Evolutionary conservation across 2,797 vertebrate species (phyloP).

Genomic region (Eleutherodactylus coqui): DNA sequence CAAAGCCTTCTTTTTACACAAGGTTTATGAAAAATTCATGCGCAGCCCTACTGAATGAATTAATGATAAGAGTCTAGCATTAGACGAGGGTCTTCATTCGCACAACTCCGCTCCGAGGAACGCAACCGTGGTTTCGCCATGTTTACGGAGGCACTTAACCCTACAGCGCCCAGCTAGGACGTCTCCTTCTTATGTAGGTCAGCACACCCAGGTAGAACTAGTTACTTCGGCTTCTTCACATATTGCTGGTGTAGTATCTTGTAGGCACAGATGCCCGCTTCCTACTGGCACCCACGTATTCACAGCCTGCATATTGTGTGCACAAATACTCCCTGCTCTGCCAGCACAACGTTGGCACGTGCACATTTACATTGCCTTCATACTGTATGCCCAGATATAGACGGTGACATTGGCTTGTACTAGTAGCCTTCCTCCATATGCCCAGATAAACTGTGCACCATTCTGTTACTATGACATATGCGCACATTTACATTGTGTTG

Average conservation of each 20-base stretch:
- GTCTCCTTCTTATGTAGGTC: background rate
- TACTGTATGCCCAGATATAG: slow-evolving; percentile 56
- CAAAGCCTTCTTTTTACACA: slow-evolving; percentile 4
- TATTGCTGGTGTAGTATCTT: slow-evolving; percentile 17
- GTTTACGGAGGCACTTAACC: background rate
- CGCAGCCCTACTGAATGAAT: background rate
- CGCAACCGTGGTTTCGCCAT: background rate
- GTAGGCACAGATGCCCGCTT: slow-evolving; percentile 45
- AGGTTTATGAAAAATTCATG: slow-evolving; percentile 36
- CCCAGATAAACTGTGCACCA: slow-evolving; percentile 49
- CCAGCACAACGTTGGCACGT: slow-evolving; percentile 32
- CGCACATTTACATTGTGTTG: slow-evolving; percentile 28
- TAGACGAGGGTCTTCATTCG: slow-evolving; percentile 7
- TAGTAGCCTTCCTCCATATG: slow-evolving; percentile 42
- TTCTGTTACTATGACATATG: slow-evolving; percentile 43
- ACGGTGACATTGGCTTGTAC: slow-evolving; percentile 35
- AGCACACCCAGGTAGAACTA: background rate
- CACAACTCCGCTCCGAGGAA: background rate
- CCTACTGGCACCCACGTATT: slow-evolving; percentile 37
- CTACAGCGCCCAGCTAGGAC: background rate
- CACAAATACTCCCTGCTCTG: slow-evolving; percentile 32
- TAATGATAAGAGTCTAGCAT: slow-evolving; percentile 1
- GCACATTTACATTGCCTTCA: slow-evolving; percentile 12
- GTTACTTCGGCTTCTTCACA: slow-evolving; percentile 6
- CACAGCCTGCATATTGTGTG: slow-evolving; percentile 51